Evolutionary conservation across 1,140 invertebrate genomes (phyloP), one percentile per base, ranked within the genome.

Genomic region (Neodiprion lecontei): DNA sequence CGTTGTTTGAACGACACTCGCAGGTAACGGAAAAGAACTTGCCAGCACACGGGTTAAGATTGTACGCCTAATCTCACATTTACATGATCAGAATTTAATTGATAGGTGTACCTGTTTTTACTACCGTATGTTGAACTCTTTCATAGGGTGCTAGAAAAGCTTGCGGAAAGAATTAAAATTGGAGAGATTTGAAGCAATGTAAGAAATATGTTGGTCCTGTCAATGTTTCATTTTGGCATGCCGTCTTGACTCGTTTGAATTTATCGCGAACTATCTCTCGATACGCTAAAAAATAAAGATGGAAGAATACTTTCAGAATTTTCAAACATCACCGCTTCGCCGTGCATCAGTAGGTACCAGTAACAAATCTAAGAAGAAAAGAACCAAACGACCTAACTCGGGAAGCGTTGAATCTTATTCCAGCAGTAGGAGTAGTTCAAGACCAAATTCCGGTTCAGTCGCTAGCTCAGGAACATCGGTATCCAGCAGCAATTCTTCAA

Each of bases 1-100:
- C 92, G 72, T 88, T 94, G 12, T 94, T 94, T 78, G 92, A 94
- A 84, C 87, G 93, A 69, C 91, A 92, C 78, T 93, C 92, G n/a
- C 90, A 92, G 78, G 92, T 92, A 80, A 76, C 71, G 61, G 48
- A 48, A 73, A n/a, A 69, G 40, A 69, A 17, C 61, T 61, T 61
- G 21, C 21, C 48, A 72, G 69, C 61, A 77, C 21, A 53, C 71
- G 48, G 75, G 40, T 72, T 47, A 69, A 67, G 70, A 69, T 72
- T 69, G 67, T 65, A 40, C 28, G 7, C 17, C 4, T 1, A 17
- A 65, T 65, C 61, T 14, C 61, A 65, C 61, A 7, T 21, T 65
- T 14, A 14, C 12, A 7, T 21, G 17, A 14, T 21, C 1, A 65
- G 12, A 14, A 65, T 3, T 65, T 21, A 65, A 65, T 1, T 65